Evolutionary conservation across 2,797 vertebrate genomes (phyloP).

Genomic region (Lates japonicus): DNA sequence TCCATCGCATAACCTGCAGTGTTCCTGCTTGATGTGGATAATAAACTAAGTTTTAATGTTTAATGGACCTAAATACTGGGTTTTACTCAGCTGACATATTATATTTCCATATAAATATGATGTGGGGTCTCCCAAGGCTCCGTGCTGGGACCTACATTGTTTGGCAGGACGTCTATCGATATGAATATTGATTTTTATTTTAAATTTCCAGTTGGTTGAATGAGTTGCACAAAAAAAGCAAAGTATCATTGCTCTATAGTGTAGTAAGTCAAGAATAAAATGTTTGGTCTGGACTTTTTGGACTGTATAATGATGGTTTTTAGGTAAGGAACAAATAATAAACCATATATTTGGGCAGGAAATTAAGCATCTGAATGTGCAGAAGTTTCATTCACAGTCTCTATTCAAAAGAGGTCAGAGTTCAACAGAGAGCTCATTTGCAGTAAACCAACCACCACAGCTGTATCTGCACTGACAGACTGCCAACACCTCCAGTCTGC

Average conservation of each 20-base stretch:
- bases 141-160: neutral
- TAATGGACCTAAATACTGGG: too few species aligned
- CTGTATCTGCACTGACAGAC: constrained; percentile 16
- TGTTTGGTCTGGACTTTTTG: neutral
- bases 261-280: neutral
- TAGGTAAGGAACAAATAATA: neutral
- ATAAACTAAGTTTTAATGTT: too few species aligned
- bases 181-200: too few species aligned
- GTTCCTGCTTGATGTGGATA: too few species aligned
- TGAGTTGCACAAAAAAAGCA: neutral
- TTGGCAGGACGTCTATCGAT: neutral
- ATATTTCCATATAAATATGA: neutral
- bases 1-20: neutral
- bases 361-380: neutral
- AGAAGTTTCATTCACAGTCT: neutral
- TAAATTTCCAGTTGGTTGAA: neutral
- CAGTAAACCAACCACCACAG: neutral
- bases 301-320: neutral
- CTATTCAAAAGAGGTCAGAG: neutral
- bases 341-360: neutral
- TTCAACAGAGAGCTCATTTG: constrained; percentile 18
- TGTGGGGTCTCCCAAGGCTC: neutral
- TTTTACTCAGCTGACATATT: neutral
- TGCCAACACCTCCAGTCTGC: constrained; percentile 36
- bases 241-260: neutral